Evolutionary conservation across 2,888 invertebrate species (phyloP), one percentile per base, ranked within the genome.

Genomic region (Ormia ochracea): DNA sequence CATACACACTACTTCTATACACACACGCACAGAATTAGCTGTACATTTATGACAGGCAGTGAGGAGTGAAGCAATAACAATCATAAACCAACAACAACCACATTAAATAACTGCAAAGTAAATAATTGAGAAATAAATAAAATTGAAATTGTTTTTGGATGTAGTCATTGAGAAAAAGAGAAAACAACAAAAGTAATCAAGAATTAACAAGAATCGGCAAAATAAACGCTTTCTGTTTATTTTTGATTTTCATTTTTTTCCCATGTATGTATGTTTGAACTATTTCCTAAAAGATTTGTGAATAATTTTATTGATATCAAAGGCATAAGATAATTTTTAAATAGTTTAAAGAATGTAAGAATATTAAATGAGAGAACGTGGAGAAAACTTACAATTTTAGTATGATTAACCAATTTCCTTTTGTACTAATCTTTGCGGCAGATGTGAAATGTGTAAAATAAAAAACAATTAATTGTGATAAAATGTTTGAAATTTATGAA

Each of bases 81-180:
- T 28, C 41, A 68, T 23, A 74, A 19, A 68, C 21, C 41, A 68
- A 61, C 21, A 45, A 56, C 52, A 73, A 41, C 14, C 48, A 45
- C 36, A 33, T 28, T 19, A 36, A 65, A 48, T 70, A 69, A 70
- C 38, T 63, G 68, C 66, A 75, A 72, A 75, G 68, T 61, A 79
- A 69, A 61, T 72, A 72, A 78, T 78, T 26, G 45, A 66, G 70
- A 69, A 72, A 54, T 63, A 63, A 69, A 61, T 63, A 74, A 74
- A 59, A 59, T 38, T 66, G 26, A 76, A 65, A 78, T 66, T 61
- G 75, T 70, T 76, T 77, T 56, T 70, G 75, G 43, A 74, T 74
- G 69, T 50, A 79, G 68, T 58, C 61, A 70, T 70, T 54, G 41
- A 19, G 45, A 38, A 56, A 31, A 63, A 52, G 17, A 52, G 63